Evolutionary conservation across 2,113 vertebrate genomes (phyloP), one percentile per base, ranked within the genome.

Genomic region (Seriola dumerili): DNA sequence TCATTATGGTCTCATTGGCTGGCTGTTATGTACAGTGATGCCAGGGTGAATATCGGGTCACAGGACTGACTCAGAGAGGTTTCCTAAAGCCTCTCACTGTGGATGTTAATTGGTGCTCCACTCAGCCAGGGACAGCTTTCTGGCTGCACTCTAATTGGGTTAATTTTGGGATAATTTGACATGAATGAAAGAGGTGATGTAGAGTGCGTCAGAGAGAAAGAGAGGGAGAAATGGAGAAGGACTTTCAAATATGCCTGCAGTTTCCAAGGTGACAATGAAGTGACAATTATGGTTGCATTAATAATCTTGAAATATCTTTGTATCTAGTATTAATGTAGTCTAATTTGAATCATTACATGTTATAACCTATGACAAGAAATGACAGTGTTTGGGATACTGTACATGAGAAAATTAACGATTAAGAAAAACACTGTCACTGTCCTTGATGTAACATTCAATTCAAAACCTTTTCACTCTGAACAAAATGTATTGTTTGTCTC

Each of bases 81-180:
- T 81, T 83, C 70, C 32, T 17, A 40, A 78, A 81, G 73, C 74
- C 23, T 50, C 48, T 81, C 74, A 70, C 59, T 1, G 14, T 68
- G 38, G 64, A 70, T 81, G 67, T 34, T 88, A 91, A 91, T 92
- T 85, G 80, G 79, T 66, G 64, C 67, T 81, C 64, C 58, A 71
- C 69, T 80, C 82, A 66, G 70, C 64, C 44, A 5, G 36, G 64
- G 78, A 65, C 74, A 77, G 66, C 52, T 83, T 66, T 81, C 76
- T 14, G 50, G 63, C 70, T 72, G 66, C 23, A 48, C 58, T 32
- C 50, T 83, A 85, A 85, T 81, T 72, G 68, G 84, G 57, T 1
- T 46, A 76, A 76, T 19, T 62, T 42, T 42, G 40, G 40, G 48
- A 76, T 68, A 73, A 87, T 85, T 70, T 76, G 54, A 66, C 76